These are phyloP conservation scores for Poeciliopsis presidionis DNA, from an alignment of 2,797 vertebrate genomes.

Conservation along the genomic window DNA sequence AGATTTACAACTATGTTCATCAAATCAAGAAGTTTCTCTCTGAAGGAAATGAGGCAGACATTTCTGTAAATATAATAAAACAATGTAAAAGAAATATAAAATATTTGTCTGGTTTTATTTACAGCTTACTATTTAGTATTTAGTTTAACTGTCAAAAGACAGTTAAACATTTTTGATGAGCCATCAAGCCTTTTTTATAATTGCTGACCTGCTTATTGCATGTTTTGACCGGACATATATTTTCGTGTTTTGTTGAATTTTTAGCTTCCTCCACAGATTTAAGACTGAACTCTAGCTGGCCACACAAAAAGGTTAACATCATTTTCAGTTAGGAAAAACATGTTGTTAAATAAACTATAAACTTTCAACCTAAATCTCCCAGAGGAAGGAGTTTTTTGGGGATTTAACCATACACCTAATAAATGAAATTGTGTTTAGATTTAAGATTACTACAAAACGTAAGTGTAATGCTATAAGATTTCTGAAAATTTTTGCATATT, in stretches of 20 bases:
- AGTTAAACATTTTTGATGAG: neutral
- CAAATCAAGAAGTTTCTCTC: neutral
- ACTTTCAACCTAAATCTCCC: neutral
- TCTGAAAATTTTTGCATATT: neutral
- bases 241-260: too few species aligned
- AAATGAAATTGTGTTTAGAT: neutral
- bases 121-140: too few species aligned
- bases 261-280: too few species aligned
- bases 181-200: neutral
- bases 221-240: neutral
- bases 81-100: neutral
- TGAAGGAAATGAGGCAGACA: neutral
- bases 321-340: neutral
- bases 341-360: neutral
- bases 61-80: neutral
- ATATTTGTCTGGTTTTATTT: neutral
- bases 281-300: too few species aligned
- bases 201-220: neutral
- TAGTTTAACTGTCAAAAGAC: neutral
- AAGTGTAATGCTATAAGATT: neutral
- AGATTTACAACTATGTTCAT: neutral
- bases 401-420: neutral
- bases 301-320: too few species aligned
- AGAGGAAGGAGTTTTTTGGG: neutral
- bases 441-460: neutral